Evolutionary conservation across 2,797 vertebrate genomes (phyloP).

Genomic region (Phalanger gymnotis): DNA sequence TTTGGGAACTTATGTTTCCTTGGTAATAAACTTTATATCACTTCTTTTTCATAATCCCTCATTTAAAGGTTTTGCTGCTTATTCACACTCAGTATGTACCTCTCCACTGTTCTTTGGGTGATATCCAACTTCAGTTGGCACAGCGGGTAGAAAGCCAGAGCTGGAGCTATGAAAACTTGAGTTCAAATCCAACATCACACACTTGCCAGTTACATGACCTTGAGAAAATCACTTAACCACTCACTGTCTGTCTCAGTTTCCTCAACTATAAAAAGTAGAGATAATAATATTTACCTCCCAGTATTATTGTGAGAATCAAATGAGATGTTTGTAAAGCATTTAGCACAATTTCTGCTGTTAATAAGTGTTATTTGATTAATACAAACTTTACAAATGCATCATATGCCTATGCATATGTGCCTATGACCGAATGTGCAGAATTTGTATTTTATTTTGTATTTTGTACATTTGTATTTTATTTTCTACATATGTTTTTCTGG

Average conservation of each 20-base stretch:
- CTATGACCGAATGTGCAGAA: neutral
- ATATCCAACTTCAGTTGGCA: no score
- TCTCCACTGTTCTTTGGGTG: no score
- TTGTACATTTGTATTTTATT: no score
- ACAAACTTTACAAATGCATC: no score
- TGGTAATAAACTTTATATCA: neutral
- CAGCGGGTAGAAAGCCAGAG: no score
- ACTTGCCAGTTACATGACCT: neutral
- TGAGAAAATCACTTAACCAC: neutral
- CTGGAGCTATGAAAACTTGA: no score
- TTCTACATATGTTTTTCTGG: constrained; percentile 25
- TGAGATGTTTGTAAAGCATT: neutral
- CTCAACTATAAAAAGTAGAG: neutral
- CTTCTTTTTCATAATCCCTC: neutral
- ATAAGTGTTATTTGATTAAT: no score
- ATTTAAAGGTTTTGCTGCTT: neutral
- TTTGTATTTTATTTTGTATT: constrained; percentile 56
- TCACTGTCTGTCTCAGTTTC: neutral
- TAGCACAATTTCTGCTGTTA: no score
- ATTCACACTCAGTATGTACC: no score
- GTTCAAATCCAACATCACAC: no score
- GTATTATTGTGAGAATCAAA: neutral
- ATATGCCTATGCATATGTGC: no score
- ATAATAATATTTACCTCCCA: constrained; percentile 19
- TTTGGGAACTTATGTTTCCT: neutral